phyloP scores from a whole-genome alignment of 2,113 vertebrate genomes.

The Variabilichromis moorii region DNA sequence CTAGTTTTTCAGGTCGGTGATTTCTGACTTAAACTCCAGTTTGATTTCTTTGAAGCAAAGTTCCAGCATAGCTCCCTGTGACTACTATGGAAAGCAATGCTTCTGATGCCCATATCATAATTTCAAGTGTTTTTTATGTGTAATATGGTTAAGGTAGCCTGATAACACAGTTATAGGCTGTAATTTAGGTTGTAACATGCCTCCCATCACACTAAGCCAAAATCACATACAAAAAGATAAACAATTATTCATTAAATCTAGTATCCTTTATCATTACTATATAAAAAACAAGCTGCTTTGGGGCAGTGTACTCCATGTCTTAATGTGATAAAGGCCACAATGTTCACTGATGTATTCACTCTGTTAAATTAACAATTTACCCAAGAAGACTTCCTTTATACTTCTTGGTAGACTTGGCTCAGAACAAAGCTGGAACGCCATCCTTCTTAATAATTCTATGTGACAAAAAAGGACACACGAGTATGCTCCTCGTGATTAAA shows the following conservation, averaged over 20 bases:
- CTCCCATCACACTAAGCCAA: neutral
- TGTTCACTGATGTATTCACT: neutral
- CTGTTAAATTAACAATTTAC: neutral
- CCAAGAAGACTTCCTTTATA: neutral
- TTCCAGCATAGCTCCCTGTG: accelerated
- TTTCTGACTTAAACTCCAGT: neutral
- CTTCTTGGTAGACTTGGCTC: neutral
- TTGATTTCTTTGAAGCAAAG: neutral
- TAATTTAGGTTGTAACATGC: neutral
- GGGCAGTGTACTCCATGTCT: neutral
- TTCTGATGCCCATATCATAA: neutral
- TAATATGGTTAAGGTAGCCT: neutral
- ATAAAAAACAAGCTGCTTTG: neutral
- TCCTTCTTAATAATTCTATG: neutral
- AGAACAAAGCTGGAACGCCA: neutral
- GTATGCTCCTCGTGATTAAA: neutral
- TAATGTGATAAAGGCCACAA: neutral
- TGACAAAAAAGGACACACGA: neutral
- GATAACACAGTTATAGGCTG: neutral
- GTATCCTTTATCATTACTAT: neutral
- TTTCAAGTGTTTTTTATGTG: neutral
- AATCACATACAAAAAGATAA: neutral
- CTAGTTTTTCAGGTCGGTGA: neutral
- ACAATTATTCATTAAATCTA: neutral
- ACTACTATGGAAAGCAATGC: neutral